Percentiles rank a stretch among this genome's conserved stretches.
These are phyloP conservation scores for Medauroidea extradentata DNA, from an alignment of 1,140 invertebrate genomes.

Conservation along the genomic window DNA sequence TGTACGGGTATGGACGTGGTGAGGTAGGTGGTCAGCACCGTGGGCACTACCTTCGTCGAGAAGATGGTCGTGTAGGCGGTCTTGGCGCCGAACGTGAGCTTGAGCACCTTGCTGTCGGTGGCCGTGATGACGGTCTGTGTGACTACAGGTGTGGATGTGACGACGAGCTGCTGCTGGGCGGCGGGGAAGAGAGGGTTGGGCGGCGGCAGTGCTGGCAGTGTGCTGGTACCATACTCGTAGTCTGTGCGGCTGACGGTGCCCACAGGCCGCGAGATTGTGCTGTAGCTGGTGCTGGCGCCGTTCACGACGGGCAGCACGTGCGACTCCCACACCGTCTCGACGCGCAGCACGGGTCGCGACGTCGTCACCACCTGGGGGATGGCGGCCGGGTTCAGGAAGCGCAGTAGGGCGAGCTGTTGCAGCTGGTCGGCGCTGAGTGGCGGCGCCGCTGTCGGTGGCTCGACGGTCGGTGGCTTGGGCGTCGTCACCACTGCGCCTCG, in stretches of 20 bases:
- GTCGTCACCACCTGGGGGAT: slow-evolving; percentile 13
- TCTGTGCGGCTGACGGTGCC: slow-evolving; percentile 64
- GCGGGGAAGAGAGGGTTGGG: slow-evolving; percentile 47
- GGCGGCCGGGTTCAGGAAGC: slow-evolving; percentile 64
- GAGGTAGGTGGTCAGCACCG: slow-evolving; percentile 73
- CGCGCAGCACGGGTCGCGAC: slow-evolving; percentile 39
- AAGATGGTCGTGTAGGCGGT: slow-evolving; percentile 82
- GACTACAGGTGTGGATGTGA: slow-evolving; percentile 76
- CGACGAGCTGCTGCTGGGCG: slow-evolving; percentile 58
- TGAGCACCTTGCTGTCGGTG: slow-evolving; percentile 76
- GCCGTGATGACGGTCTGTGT: slow-evolving; percentile 73
- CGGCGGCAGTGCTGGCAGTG: slow-evolving; percentile 47
- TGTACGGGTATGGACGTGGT: slow-evolving; percentile 71
- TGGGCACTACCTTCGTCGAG: slow-evolving; percentile 79
- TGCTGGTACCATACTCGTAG: slow-evolving; percentile 70
- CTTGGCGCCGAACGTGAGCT: slow-evolving; percentile 82
- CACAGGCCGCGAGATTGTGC: slow-evolving; percentile 69
- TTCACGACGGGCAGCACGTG: slow-evolving; percentile 73
- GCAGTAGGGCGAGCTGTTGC: slow-evolving; percentile 65
- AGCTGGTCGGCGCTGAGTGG: slow-evolving; percentile 64
- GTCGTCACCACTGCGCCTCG: slow-evolving; percentile 31
- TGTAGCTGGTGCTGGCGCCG: slow-evolving; percentile 65
- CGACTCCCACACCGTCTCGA: slow-evolving; percentile 75
- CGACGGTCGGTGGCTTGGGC: slow-evolving; percentile 20
- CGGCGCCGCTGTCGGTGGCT: slow-evolving; percentile 34